These are phyloP conservation scores for Hyphantria cunea DNA, from an alignment of 1,140 invertebrate species.

Conservation along the genomic window DNA sequence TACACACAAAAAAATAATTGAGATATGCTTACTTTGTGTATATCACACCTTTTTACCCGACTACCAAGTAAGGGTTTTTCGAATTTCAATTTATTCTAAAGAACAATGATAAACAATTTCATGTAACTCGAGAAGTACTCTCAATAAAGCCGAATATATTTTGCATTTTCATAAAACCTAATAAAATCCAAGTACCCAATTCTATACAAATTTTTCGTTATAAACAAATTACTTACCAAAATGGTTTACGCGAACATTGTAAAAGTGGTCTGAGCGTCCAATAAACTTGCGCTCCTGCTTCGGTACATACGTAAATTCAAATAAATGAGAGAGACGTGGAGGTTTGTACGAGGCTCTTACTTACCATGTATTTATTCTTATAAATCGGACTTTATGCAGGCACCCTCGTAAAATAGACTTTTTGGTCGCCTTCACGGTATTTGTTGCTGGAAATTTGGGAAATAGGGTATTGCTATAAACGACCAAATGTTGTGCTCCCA, in stretches of 20 bases:
- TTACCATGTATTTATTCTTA: slow-evolving; percentile 49
- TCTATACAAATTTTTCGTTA: not conserved
- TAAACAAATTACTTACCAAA: slow-evolving; percentile 27
- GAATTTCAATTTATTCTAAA: too few relatives aligned
- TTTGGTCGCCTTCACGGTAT: slow-evolving; percentile 30
- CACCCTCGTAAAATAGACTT: slow-evolving; percentile 38
- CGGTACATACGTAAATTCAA: slow-evolving; percentile 39
- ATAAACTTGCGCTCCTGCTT: slow-evolving; percentile 16
- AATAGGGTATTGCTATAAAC: slow-evolving; percentile 24
- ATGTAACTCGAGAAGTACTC: too few relatives aligned
- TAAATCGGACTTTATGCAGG: slow-evolving; percentile 43
- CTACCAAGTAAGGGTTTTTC: too few relatives aligned
- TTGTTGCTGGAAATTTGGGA: slow-evolving; percentile 26
- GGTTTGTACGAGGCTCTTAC: slow-evolving; percentile 27
- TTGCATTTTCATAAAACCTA: too few relatives aligned
- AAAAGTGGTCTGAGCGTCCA: slow-evolving; percentile 3
- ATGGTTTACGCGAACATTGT: slow-evolving; percentile 3
- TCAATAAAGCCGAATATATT: too few relatives aligned
- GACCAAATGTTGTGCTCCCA: slow-evolving; percentile 10
- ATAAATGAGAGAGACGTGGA: slow-evolving; percentile 42
- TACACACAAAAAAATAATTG: too few relatives aligned
- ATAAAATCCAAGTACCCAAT: too few relatives aligned
- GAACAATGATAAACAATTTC: too few relatives aligned
- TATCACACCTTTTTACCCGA: too few relatives aligned
- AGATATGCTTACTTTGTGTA: too few relatives aligned